A percentile compares a stretch with the other conserved stretches of the same genome.
phyloP scores from a whole-genome alignment of 2,113 vertebrate genomes.

The Pitta sordida region DNA sequence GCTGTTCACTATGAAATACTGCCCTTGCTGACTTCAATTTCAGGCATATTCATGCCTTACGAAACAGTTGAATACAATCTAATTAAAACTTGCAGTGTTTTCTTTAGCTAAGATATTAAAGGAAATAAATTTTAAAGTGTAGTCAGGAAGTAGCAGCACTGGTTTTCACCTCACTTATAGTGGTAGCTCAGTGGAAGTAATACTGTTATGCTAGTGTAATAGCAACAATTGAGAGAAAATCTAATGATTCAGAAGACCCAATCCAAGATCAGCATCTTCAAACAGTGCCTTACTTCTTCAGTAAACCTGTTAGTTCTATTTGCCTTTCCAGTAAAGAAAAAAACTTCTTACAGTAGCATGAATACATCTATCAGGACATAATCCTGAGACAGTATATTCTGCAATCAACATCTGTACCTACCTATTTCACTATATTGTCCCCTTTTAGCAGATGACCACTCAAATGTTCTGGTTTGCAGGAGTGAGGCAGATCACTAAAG shows the following conservation, averaged over 20 bases:
- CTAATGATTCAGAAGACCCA: background rate
- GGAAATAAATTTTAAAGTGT: background rate
- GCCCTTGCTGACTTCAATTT: background rate
- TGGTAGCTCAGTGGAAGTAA: background rate
- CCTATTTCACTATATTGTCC: background rate
- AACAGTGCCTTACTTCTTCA: background rate
- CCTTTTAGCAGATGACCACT: background rate
- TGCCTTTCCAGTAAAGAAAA: background rate
- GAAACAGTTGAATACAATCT: background rate
- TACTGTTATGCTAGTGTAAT: background rate
- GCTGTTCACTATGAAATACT: background rate
- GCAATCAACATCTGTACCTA: background rate
- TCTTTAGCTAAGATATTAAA: background rate
- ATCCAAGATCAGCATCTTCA: background rate
- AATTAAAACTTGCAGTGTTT: background rate
- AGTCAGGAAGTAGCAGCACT: background rate
- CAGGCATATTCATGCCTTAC: background rate
- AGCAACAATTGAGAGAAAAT: background rate
- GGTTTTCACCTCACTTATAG: background rate
- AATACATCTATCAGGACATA: background rate
- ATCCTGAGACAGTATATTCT: background rate
- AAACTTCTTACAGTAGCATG: background rate
- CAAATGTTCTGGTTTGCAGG: background rate
- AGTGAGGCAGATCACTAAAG: background rate
- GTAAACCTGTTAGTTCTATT: background rate